Evolutionary conservation across 2,797 vertebrate genomes (phyloP), one percentile per base, ranked within the genome.

Genomic region (Hoplostethus atlanticus): DNA sequence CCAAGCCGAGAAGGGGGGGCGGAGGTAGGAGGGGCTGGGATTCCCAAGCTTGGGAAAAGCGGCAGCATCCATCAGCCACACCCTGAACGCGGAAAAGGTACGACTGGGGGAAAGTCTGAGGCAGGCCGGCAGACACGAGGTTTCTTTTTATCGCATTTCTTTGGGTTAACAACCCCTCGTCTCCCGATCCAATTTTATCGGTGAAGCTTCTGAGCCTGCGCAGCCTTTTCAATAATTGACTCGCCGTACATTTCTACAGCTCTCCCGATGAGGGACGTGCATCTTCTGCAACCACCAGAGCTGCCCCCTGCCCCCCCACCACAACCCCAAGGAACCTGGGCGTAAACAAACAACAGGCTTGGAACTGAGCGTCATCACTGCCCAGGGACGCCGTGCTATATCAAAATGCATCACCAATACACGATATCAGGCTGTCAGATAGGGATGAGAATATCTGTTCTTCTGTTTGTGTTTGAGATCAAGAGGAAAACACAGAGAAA

Each of bases 151-250:
- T 80, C 70, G 31, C 25, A 13, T 59, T 66, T 71, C 70, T 76
- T 48, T 68, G 68, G 85, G 75, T 70, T 89, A 85, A 89, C 80
- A 72, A 65, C 13, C 69, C 66, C 75, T 89, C 85, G 75, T 90
- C 86, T 84, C 68, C 51, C 77, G 84, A 28, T 34, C 31, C 34
- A 38, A 52, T 73, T 64, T 90, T 84, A 91, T 90, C 68, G 13
- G 79, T 44, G 71, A 75, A 80, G 76, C 82, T 80, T 84, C 67
- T 67, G 75, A 76, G 86, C 62, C 79, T 68, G 62, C 63, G 28
- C 83, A 36, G 79, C 71, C 80, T 71, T 89, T 89, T 92, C 71
- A 91, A 94, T 92, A 90, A 92, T 92, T 91, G 89, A 93, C 73
- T 85, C 77, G 81, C 68, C 60, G 52, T 65, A 81, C 76, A 62